A percentile compares a stretch with the other conserved stretches of the same genome.
Conservation (phyloP, 2,888 invertebrate species). For the Machimus rusticus region DNA sequence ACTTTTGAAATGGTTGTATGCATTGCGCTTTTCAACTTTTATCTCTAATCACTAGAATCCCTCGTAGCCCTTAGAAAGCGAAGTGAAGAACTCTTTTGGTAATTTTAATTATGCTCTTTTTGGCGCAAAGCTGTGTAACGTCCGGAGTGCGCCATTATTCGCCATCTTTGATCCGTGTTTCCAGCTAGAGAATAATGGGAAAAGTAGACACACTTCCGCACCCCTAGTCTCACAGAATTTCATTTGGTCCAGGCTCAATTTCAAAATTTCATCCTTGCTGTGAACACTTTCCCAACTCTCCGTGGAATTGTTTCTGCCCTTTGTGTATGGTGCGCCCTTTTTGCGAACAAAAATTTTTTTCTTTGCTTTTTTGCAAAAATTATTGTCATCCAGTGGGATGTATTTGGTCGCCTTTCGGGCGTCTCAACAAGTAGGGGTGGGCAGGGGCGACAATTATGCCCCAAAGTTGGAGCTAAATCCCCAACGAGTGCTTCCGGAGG, state of each 20-base stretch:
- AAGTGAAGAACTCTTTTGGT: not conserved
- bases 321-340: not conserved
- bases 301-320: not conserved
- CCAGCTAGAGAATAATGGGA: not conserved
- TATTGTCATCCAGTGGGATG: not conserved
- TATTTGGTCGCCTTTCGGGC: not conserved
- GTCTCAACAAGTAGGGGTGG: not conserved
- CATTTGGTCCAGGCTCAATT: not conserved
- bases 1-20: not conserved
- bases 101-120: not conserved
- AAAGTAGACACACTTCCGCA: too few species aligned
- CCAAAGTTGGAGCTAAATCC: constrained; percentile 9
- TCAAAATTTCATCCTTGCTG: not conserved
- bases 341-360: not conserved
- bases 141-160: not conserved
- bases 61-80: not conserved
- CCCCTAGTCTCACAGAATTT: not conserved
- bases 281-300: not conserved
- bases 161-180: not conserved
- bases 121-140: too few species aligned
- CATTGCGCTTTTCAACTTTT: not conserved
- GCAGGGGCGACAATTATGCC: not conserved
- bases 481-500: not conserved
- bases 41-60: not conserved
- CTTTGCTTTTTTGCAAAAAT: not conserved